These are phyloP conservation scores for Plumapathes pennacea DNA, from an alignment of 92 coral and sea anemone genomes.

Conservation along the genomic window DNA sequence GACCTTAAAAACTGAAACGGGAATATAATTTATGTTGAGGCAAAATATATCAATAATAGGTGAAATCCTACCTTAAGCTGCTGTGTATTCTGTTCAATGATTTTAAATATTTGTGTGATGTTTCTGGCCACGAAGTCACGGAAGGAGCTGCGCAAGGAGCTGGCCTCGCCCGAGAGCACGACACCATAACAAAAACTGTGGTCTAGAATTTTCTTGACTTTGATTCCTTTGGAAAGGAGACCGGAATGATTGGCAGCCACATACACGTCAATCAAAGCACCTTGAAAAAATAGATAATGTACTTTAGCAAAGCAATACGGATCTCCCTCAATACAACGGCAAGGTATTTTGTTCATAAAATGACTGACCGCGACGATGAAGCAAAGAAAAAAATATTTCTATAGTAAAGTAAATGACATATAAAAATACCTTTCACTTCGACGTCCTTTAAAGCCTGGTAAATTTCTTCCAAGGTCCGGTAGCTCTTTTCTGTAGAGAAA, in stretches of 20 bases:
- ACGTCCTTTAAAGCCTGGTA: too few species aligned
- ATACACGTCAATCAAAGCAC: conserved; percentile 51
- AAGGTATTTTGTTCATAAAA: too few species aligned
- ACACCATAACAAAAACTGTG: conserved; percentile 30
- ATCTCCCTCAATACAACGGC: too few species aligned
- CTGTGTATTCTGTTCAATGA: conserved; percentile 7
- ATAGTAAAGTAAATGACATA: too few species aligned
- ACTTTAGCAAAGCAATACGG: too few species aligned
- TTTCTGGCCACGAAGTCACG: conserved; percentile 14
- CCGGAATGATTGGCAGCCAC: conserved; percentile 49
- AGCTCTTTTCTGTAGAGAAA: conserved; percentile 15
- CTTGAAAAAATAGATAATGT: conserved; percentile 28
- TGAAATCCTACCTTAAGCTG: conserved; percentile 32
- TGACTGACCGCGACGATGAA: too few species aligned
- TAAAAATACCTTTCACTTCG: too few species aligned
- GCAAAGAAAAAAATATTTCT: too few species aligned
- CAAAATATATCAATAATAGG: too few species aligned
- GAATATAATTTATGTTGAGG: too few species aligned
- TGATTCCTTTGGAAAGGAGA: conserved; percentile 11
- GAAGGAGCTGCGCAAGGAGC: conserved; percentile 8
- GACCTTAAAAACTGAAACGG: too few species aligned
- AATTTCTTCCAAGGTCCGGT: conserved; percentile 17
- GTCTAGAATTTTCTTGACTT: conserved; percentile 21
- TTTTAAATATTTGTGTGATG: background rate
- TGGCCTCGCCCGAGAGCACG: conserved; percentile 35